Conservation (phyloP, 2,797 vertebrate genomes). For the Capromys pilorides region DNA sequence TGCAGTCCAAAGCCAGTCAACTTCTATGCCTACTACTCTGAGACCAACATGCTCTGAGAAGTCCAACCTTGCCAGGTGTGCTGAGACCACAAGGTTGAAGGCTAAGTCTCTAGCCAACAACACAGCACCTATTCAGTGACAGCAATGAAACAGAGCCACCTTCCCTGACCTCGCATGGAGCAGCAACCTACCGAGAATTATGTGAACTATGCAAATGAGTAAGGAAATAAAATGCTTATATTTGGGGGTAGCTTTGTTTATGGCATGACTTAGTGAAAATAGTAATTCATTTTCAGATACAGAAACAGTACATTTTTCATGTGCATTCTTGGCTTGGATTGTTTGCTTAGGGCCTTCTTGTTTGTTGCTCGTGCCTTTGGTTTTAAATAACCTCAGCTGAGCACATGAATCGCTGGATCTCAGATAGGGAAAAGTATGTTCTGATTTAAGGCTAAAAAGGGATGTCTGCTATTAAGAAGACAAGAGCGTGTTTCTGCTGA, state of each 20-base stretch:
- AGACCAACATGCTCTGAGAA: not conserved
- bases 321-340: not conserved
- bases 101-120: not conserved
- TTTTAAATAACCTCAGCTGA: slow-evolving; percentile 58
- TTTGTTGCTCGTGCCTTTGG: slow-evolving; percentile 29
- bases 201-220: not conserved
- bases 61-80: fast-evolving
- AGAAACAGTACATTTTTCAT: not conserved
- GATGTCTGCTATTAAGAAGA: slow-evolving; percentile 78
- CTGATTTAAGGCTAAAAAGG: slow-evolving; percentile 76
- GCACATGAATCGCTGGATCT: slow-evolving; percentile 40
- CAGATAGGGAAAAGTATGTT: slow-evolving; percentile 78
- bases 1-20: not conserved
- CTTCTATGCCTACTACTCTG: not conserved
- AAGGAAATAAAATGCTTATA: not conserved
- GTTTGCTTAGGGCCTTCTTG: slow-evolving; percentile 20
- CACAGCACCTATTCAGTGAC: not conserved
- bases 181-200: not conserved
- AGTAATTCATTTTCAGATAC: slow-evolving; percentile 12
- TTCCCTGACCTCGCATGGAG: not conserved
- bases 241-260: not conserved
- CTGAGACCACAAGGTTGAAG: not conserved
- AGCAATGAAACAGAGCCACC: not conserved
- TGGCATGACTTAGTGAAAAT: not conserved
- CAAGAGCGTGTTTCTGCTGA: slow-evolving; percentile 81